Percentiles rank a stretch among this genome's conserved stretches.
phyloP scores from a whole-genome alignment of 64 coral and sea anemone species.

The Trachythela sp. region DNA sequence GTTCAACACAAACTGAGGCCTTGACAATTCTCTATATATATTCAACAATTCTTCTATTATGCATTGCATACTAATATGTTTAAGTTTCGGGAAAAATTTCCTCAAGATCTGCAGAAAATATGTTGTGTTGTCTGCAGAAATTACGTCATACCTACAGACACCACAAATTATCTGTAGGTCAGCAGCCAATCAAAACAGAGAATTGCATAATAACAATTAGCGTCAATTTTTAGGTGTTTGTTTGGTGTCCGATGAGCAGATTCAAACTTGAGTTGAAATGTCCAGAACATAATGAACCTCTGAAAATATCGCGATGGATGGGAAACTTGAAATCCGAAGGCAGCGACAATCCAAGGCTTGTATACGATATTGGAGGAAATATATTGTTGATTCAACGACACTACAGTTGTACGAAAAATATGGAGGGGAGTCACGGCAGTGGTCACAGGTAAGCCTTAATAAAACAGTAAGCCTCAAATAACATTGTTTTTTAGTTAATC shows the following conservation, averaged over 20 bases:
- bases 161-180: too few relatives aligned
- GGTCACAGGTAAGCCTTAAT: neutral
- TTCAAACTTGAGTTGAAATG: neutral
- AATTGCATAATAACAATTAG: neutral
- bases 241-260: neutral
- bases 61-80: too few relatives aligned
- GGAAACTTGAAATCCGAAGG: neutral
- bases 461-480: neutral
- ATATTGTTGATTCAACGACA: neutral
- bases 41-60: too few relatives aligned
- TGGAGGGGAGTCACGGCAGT: neutral
- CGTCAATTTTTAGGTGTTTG: neutral
- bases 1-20: too few relatives aligned
- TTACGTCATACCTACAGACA: too few relatives aligned
- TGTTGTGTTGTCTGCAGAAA: too few relatives aligned
- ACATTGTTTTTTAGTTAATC: neutral
- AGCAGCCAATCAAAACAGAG: too few relatives aligned
- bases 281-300: neutral
- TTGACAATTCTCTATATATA: too few relatives aligned
- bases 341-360: neutral
- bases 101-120: too few relatives aligned
- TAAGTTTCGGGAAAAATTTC: too few relatives aligned
- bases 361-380: constrained; percentile 7
- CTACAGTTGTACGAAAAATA: neutral
- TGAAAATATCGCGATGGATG: neutral